phyloP scores from a whole-genome alignment of 2,797 vertebrate genomes.

The Hydrophis major region DNA sequence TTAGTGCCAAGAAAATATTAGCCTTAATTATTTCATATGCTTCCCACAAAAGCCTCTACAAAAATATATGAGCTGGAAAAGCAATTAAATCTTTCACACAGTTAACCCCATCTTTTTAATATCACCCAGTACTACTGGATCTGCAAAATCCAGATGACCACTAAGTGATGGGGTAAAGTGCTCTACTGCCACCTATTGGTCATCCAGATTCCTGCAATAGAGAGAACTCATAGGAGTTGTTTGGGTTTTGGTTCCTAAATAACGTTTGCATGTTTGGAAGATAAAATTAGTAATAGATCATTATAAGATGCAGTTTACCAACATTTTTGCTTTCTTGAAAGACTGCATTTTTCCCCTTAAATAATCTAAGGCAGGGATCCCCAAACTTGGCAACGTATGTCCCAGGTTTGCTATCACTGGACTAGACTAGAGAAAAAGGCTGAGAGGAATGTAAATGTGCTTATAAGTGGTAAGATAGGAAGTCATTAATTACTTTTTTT shows the following conservation, averaged over 20 bases:
- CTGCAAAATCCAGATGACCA: neutral
- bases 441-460: neutral
- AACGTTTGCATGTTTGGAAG: neutral
- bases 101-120: neutral
- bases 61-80: neutral
- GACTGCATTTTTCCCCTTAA: neutral
- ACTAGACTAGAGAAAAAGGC: neutral
- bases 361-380: no score
- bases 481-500: neutral
- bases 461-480: neutral
- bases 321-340: neutral
- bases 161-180: neutral
- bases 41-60: neutral
- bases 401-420: neutral
- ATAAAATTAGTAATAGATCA: neutral
- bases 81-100: neutral
- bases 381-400: no score
- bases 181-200: neutral
- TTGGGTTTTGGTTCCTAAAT: neutral
- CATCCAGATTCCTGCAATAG: neutral
- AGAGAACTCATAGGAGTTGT: neutral
- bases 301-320: neutral
- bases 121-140: neutral
- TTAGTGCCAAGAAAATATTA: neutral
- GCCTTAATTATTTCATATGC: neutral